Base-by-base conservation (phyloP, 2,113 vertebrate genomes). In the Strix aluco region DNA sequence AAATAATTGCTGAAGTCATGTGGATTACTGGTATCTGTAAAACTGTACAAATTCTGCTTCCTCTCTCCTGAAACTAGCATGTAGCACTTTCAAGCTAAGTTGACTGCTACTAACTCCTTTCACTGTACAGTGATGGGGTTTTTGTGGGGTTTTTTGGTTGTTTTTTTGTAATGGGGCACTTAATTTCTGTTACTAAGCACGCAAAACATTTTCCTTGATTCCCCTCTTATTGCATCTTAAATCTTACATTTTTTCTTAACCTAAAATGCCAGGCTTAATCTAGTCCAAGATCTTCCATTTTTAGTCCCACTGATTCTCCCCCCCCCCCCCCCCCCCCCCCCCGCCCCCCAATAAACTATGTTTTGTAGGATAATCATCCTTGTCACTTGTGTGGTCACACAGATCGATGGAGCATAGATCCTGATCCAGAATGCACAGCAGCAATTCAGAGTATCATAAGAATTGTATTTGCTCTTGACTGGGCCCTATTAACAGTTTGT, bases 391-490 rank as follows among this genome's bases (percentile, higher is more conserved):
- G 9, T 59, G 23, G 26, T 61, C 40, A 51, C 18, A 44, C 12
- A 46, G 29, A 15, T 80, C 0, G 1, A 2, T 71, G 42, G 30
- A 71, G 5, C 22, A 17, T 3, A n/a, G 26, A 6, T 52, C 40
- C 13, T 34, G 13, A 15, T 90, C 36, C 22, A 62, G 52, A 59
- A 40, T 30, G 7, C 38, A 17, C 44, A 46, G 44, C 0, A 5
- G 20, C 4, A 27, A 9, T 61, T 87, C 20, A 27, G 66, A n/a
- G 34, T 25, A 36, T 23, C 20, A 10, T 23, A 26, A 67, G 20
- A 40, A 42, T 51, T 69, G 40, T 29, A 25, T 63, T 63, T 86
- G 17, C 11, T 80, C 26, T 83, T 92, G 54, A 30, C 11, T 51
- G 27, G 13, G 14, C 27, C 10, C 81, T 81, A 23, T n/a, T 14